Conservation (phyloP, 1,140 invertebrate species). For the Schlechtendalia chinensis region DNA sequence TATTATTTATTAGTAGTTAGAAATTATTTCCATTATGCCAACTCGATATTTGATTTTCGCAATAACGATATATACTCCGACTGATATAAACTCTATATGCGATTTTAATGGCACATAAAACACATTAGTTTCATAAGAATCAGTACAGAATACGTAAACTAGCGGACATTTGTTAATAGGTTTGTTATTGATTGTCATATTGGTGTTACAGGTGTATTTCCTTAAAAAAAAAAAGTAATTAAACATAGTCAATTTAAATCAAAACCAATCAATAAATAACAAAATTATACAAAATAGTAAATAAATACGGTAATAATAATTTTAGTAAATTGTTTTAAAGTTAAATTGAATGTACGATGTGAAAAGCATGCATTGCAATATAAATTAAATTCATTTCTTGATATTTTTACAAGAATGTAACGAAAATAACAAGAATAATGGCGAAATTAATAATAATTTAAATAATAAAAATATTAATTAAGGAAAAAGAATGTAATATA, state of each 20-base stretch:
- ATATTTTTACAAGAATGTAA: no score
- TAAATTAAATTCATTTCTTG: no score
- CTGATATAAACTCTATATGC: background rate
- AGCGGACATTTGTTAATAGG: conserved; percentile 31
- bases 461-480: no score
- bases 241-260: background rate
- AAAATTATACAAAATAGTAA: background rate
- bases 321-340: no score
- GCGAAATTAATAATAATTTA: no score
- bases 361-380: no score
- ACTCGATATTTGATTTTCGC: no score
- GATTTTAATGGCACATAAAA: conserved; percentile 31
- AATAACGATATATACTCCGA: no score
- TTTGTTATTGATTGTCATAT: conserved; percentile 26
- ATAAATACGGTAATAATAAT: no score
- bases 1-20: background rate
- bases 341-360: no score
- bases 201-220: background rate
- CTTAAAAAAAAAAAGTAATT: conserved; percentile 7
- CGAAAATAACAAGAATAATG: no score
- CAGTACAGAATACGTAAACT: background rate
- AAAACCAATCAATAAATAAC: background rate
- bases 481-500: no score
- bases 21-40: background rate
- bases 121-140: conserved; percentile 22